Conservation (phyloP, 2,797 vertebrate species). For the Trichosurus vulpecula region DNA sequence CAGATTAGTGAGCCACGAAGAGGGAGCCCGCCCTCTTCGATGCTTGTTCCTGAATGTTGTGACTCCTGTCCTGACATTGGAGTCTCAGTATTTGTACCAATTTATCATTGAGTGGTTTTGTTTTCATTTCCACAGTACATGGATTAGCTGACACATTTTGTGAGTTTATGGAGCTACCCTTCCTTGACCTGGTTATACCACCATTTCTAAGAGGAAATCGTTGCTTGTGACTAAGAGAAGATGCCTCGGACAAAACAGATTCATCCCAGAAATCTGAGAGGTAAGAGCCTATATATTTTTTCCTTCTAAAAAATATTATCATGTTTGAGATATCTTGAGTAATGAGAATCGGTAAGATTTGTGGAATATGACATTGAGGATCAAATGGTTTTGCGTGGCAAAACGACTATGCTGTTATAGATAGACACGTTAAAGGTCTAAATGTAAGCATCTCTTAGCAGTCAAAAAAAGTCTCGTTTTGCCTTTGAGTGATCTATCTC, state of each 20-base stretch:
- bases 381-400: neutral
- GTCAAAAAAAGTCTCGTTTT: neutral
- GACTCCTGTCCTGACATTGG: neutral
- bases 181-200: slow-evolving; percentile 80
- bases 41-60: neutral
- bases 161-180: slow-evolving; percentile 86
- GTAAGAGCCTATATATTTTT: slow-evolving; percentile 83
- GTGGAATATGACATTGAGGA: neutral
- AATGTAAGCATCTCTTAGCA: neutral
- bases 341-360: neutral
- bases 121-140: slow-evolving; percentile 76
- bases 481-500: neutral
- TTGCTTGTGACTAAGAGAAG: slow-evolving; percentile 85
- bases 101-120: slow-evolving; percentile 9
- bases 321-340: neutral
- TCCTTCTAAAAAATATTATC: neutral
- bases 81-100: neutral
- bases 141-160: slow-evolving; percentile 84
- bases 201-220: slow-evolving; percentile 83
- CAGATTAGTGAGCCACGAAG: neutral
- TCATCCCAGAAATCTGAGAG: slow-evolving; percentile 98
- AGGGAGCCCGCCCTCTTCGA: neutral
- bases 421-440: neutral
- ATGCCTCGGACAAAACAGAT: slow-evolving; percentile 99
- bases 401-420: neutral